Evolutionary conservation across 2,113 vertebrate species (phyloP).

Genomic region (Rhombomys opimus): DNA sequence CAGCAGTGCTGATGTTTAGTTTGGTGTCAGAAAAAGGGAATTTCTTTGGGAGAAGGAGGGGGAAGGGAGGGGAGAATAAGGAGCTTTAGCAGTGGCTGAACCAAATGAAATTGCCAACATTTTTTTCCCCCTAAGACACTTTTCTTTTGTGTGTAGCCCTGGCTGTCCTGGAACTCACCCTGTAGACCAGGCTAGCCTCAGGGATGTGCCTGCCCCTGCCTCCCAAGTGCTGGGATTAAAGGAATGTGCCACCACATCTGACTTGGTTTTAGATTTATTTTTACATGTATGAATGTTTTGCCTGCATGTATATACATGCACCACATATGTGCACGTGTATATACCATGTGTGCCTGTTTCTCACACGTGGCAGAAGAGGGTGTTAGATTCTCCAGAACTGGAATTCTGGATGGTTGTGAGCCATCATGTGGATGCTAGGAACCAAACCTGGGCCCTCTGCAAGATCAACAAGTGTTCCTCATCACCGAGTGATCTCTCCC

Average conservation of each 20-base stretch:
- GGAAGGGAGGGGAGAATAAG: neutral
- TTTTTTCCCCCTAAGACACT: neutral
- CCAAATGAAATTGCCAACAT: neutral
- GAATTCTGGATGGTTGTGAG: neutral
- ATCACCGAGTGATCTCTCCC: neutral
- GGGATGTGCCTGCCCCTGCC: neutral
- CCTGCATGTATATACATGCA: neutral
- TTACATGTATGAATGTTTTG: neutral
- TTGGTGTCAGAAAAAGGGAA: neutral
- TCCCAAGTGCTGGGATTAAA: neutral
- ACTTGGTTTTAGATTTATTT: neutral
- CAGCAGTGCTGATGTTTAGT: neutral
- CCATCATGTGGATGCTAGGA: neutral
- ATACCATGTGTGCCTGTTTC: neutral
- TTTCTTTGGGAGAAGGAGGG: neutral
- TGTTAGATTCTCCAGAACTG: neutral
- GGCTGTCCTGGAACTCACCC: neutral
- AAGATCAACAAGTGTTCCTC: neutral
- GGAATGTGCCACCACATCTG: neutral
- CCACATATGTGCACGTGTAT: neutral
- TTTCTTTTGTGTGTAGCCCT: neutral
- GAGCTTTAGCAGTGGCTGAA: fast-evolving
- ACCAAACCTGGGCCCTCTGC: neutral
- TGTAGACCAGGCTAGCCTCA: neutral
- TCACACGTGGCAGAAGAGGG: neutral